Percentiles rank a stretch among this genome's conserved stretches.
These are phyloP conservation scores for Porites evermanni DNA, from an alignment of 92 coral and sea anemone genomes.

Conservation along the genomic window DNA sequence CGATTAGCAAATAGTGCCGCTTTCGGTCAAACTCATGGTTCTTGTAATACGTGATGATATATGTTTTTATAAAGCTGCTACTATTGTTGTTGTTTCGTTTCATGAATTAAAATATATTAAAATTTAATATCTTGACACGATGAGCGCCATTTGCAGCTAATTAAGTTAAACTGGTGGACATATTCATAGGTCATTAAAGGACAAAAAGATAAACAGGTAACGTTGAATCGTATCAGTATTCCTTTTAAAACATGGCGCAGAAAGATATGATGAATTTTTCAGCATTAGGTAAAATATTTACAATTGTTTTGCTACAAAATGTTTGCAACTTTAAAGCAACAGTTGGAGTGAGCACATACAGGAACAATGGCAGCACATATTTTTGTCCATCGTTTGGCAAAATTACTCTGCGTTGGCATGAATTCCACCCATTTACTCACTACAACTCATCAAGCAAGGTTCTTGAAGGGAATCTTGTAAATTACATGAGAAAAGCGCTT, in stretches of 20 bases:
- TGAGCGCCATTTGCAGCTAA: not conserved
- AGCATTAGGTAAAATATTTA: not conserved
- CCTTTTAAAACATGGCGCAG: not conserved
- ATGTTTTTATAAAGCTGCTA: too few species aligned
- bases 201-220: not conserved
- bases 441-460: conserved; percentile 16
- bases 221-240: not conserved
- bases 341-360: not conserved
- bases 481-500: not conserved
- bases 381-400: conserved; percentile 1
- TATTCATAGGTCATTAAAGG: not conserved
- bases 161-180: not conserved
- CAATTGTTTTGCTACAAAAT: not conserved
- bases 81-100: too few species aligned
- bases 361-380: not conserved
- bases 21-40: too few species aligned
- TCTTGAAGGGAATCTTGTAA: conserved; percentile 4
- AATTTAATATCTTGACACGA: too few species aligned
- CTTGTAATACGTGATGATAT: too few species aligned
- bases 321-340: not conserved
- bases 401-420: not conserved
- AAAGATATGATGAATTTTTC: not conserved
- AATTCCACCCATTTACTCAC: conserved; percentile 10
- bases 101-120: too few species aligned
- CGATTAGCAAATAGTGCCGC: too few species aligned